Evolutionary conservation across 2,888 invertebrate genomes (phyloP).

Genomic region (Dryadula phaetusa): DNA sequence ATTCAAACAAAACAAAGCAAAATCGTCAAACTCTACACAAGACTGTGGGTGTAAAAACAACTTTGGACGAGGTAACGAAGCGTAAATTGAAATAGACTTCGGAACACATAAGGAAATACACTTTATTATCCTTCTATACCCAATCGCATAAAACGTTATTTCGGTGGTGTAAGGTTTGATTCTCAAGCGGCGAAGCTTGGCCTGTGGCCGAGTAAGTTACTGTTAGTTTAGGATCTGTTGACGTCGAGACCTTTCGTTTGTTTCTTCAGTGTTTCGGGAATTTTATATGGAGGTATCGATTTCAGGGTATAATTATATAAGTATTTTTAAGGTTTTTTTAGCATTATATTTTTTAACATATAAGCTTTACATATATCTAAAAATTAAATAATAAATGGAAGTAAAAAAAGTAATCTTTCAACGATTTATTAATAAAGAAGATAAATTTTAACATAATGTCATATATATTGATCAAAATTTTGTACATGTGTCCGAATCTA

Average conservation of each 20-base stretch:
- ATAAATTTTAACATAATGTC: too few species aligned
- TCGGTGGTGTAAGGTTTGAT: slow-evolving; percentile 46
- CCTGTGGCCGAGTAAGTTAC: slow-evolving; percentile 42
- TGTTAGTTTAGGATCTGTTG: slow-evolving; percentile 60
- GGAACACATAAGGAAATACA: slow-evolving; percentile 56
- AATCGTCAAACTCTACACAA: slow-evolving; percentile 16
- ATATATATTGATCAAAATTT: too few species aligned
- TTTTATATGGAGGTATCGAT: slow-evolving; percentile 18
- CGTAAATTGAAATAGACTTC: slow-evolving; percentile 59
- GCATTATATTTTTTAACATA: too few species aligned
- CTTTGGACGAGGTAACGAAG: slow-evolving; percentile 60
- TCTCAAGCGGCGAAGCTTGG: slow-evolving; percentile 12
- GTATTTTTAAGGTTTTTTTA: slow-evolving; percentile 2
- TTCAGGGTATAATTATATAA: not conserved
- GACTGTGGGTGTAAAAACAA: slow-evolving; percentile 48
- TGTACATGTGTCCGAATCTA: too few species aligned
- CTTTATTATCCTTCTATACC: slow-evolving; percentile 54
- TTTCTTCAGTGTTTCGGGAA: slow-evolving; percentile 35
- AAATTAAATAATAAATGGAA: too few species aligned
- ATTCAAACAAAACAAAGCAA: slow-evolving; percentile 9
- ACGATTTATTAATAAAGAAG: too few species aligned
- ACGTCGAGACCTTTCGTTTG: slow-evolving; percentile 44
- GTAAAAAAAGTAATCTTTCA: too few species aligned
- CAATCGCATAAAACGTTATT: slow-evolving; percentile 45
- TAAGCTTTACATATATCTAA: not conserved